Base-by-base conservation (phyloP, 2,888 invertebrate genomes). In the Chymomyza procnemis region DNA sequence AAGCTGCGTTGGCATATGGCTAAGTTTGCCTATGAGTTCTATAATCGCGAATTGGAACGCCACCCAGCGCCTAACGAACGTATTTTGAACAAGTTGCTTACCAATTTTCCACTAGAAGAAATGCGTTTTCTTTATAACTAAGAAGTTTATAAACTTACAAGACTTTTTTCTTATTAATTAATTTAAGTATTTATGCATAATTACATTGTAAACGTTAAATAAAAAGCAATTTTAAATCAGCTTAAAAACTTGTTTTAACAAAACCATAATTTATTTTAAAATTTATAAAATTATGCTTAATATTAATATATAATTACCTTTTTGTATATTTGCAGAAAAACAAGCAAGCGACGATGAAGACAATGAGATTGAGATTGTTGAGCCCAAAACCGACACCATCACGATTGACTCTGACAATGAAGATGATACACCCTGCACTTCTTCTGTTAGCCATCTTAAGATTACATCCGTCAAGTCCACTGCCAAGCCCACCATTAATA, bases 351-450 rank as follows among this genome's bases (percentile, higher is more conserved):
- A 90, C 60, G 89, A 88, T 62, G 91, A 91, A 63, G 91, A 90
- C 62, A 91, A 91, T 62, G 91, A 91, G 74, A 89, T 91, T 12
- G 88, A 90, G 73, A 91, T 91, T 74, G 90, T 91, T 30, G 91
- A 91, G 68, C 90, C 91, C 2, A 88, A 90, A 76, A 90, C 90
- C 0, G 90, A 90, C 65, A 88, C 89, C 2, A 91, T 91, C 41
- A 90, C 88, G 41, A 81, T 91, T 14, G 90, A 91, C 73, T 91
- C 91, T 0, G 91, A 91, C 63, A 88, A 90, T 65, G 91, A 91
- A 19, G 90, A 91, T 8, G 87, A 88, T 9, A 30, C 30, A 30
- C 63, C 75, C 4, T 26, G 74, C 12, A 60, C 70, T 34, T 57
- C 80, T 12, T 12, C 18, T 14, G 0, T 65, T 1, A 69, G 48